Evolutionary conservation across 1,140 invertebrate species (phyloP).

Genomic region (Nebria ingens): DNA sequence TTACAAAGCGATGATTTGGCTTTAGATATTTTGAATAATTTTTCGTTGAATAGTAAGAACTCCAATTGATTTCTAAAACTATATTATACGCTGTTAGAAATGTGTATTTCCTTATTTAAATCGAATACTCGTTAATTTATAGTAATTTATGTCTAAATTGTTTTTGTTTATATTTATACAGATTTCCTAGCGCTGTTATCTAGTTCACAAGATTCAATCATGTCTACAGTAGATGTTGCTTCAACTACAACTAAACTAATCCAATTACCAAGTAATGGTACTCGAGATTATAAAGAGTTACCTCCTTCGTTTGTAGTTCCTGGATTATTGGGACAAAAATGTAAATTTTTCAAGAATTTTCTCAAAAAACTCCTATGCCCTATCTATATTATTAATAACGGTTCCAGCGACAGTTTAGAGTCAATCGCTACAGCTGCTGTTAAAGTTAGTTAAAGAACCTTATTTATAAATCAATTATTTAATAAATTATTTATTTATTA

Average conservation of each 20-base stretch:
- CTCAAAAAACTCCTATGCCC: slow-evolving; percentile 25
- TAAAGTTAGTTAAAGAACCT: too few species aligned
- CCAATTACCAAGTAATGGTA: slow-evolving; percentile 27
- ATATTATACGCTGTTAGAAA: too few species aligned
- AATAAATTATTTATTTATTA: slow-evolving; percentile 3
- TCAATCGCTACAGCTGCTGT: not conserved
- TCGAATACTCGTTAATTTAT: not conserved
- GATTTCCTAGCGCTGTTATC: not conserved
- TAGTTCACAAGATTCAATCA: not conserved
- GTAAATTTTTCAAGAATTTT: slow-evolving; percentile 22
- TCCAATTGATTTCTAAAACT: not conserved
- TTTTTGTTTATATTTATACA: too few species aligned
- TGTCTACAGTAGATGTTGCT: not conserved
- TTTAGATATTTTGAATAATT: not conserved
- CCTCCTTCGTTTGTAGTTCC: slow-evolving; percentile 32
- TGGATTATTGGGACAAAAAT: slow-evolving; percentile 23
- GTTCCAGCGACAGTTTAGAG: not conserved
- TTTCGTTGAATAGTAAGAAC: too few species aligned
- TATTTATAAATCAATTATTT: too few species aligned
- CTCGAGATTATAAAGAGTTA: slow-evolving; percentile 26
- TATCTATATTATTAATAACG: not conserved
- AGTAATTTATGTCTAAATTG: not conserved
- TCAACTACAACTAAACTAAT: slow-evolving; percentile 17
- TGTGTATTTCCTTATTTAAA: not conserved
- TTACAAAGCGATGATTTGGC: not conserved